Evolutionary conservation across 2,797 vertebrate species (phyloP).

Genomic region (Peromyscus aztecus): DNA sequence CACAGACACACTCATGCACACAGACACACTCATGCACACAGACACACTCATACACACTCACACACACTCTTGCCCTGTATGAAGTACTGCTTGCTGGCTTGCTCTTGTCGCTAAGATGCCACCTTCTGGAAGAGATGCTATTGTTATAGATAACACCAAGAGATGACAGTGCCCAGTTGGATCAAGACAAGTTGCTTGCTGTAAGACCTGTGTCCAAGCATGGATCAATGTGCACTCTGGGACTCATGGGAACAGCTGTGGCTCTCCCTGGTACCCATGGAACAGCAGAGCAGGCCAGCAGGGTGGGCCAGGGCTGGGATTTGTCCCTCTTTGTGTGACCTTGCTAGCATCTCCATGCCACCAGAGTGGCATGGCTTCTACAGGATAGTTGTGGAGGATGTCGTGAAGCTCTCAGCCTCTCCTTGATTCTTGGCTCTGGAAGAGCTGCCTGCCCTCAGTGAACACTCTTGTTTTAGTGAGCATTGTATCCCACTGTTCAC

Average conservation of each 20-base stretch:
- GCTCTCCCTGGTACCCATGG: neutral
- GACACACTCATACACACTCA: fast-evolving
- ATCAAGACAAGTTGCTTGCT: neutral
- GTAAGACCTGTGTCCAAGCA: neutral
- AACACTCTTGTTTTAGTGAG: neutral
- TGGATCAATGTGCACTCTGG: fast-evolving
- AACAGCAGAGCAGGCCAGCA: too few relatives aligned
- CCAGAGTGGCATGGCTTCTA: neutral
- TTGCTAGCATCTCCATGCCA: neutral
- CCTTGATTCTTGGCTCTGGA: neutral
- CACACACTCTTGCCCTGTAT: neutral
- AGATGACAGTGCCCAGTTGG: neutral
- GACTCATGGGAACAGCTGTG: too few relatives aligned
- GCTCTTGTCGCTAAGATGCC: neutral
- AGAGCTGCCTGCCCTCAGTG: neutral
- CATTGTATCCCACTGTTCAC: neutral
- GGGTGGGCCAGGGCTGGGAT: neutral
- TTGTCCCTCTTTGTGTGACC: neutral
- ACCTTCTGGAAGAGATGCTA: neutral
- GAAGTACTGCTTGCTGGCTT: neutral
- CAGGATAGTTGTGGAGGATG: neutral
- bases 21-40: fast-evolving
- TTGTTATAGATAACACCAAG: neutral
- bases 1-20: too few relatives aligned
- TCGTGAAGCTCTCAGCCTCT: fast-evolving